These are phyloP conservation scores for Premnoplex brunnescens DNA, from an alignment of 2,797 vertebrate species.

Conservation along the genomic window DNA sequence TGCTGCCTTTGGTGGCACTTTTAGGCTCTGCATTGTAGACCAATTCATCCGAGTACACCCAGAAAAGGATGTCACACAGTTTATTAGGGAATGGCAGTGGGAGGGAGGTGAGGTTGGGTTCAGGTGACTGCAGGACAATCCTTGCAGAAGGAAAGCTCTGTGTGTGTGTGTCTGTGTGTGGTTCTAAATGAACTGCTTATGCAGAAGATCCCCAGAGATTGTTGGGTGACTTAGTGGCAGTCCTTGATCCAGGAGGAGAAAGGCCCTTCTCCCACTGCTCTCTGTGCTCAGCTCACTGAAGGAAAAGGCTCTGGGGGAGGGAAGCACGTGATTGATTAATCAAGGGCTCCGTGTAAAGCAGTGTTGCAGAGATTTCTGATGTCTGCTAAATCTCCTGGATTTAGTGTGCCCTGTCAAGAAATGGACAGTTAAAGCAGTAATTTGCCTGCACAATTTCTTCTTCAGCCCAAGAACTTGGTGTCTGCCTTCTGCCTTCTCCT, in stretches of 20 bases:
- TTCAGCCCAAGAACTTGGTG: not conserved
- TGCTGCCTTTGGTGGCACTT: slow-evolving; percentile 36
- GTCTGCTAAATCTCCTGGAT: slow-evolving; percentile 25
- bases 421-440: not conserved
- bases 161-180: not conserved
- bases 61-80: not conserved
- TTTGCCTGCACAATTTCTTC: not conserved
- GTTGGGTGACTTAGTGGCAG: not conserved
- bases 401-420: slow-evolving; percentile 19
- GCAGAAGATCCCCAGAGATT: not conserved
- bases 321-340: slow-evolving; percentile 9
- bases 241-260: slow-evolving; percentile 17
- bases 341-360: not conserved
- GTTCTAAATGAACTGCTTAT: not conserved
- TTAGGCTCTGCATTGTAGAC: not conserved
- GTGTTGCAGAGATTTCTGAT: not conserved
- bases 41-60: not conserved
- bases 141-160: not conserved
- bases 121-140: slow-evolving; percentile 29
- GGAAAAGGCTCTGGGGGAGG: slow-evolving; percentile 10
- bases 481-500: not conserved
- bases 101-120: not conserved
- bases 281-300: not conserved
- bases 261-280: not conserved
- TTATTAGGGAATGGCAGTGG: not conserved